Percentiles rank a stretch among this genome's conserved stretches.
These are phyloP conservation scores for Chunga burmeisteri DNA, from an alignment of 2,113 vertebrate species.

Conservation along the genomic window DNA sequence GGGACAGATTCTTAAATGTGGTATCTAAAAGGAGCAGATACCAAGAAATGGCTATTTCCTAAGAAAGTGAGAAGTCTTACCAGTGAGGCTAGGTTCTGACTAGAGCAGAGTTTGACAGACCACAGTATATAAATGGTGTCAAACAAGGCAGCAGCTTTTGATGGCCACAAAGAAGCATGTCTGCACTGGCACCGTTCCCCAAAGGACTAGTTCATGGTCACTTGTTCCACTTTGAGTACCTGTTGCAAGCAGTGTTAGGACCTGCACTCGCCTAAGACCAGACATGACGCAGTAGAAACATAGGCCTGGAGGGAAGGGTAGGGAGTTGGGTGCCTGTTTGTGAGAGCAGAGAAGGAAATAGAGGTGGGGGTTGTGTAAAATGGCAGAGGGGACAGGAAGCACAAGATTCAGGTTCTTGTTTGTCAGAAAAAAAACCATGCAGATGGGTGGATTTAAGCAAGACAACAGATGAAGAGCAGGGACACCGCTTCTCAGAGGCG, in stretches of 20 bases:
- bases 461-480: background rate
- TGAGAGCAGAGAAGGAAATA: background rate
- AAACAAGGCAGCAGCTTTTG: background rate
- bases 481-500: background rate
- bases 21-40: background rate
- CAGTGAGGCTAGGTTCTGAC: background rate
- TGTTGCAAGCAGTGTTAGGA: background rate
- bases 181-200: background rate
- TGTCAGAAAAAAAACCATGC: background rate
- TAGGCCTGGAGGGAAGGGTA: background rate
- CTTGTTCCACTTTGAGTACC: background rate
- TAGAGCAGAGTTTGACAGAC: background rate
- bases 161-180: background rate
- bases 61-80: background rate
- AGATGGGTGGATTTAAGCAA: background rate
- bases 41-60: background rate
- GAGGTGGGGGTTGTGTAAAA: background rate
- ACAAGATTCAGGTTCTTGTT: background rate
- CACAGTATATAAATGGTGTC: fast-evolving
- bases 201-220: background rate
- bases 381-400: background rate
- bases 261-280: background rate
- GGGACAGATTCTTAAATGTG: background rate
- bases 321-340: background rate
- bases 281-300: background rate